These are phyloP conservation scores for Scrobipalpa atriplicella DNA, from an alignment of 2,888 invertebrate genomes.

Conservation along the genomic window DNA sequence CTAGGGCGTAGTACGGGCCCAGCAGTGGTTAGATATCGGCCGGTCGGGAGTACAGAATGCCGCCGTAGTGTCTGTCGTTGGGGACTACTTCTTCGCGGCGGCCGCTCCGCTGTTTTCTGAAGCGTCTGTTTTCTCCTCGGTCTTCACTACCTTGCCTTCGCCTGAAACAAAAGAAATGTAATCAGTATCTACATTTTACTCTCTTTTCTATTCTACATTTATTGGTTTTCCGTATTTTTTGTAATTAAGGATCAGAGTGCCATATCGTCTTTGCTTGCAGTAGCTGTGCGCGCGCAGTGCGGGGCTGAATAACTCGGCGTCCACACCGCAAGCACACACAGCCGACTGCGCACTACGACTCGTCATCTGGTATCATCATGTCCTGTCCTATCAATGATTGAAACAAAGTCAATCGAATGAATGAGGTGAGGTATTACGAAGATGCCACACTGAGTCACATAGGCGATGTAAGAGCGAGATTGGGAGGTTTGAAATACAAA, in stretches of 20 bases:
- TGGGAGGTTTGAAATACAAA: neutral
- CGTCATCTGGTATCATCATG: slow-evolving; percentile 67
- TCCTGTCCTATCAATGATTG: slow-evolving; percentile 30
- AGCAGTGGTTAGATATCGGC: neutral
- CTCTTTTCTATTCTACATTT: neutral
- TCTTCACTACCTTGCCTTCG: slow-evolving; percentile 78
- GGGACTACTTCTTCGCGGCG: slow-evolving; percentile 59
- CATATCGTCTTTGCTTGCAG: slow-evolving; percentile 45
- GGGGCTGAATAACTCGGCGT: slow-evolving; percentile 50
- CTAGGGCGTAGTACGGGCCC: neutral
- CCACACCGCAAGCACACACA: slow-evolving; percentile 33
- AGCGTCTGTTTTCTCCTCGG: slow-evolving; percentile 75
- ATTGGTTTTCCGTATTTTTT: neutral
- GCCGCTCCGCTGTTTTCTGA: slow-evolving; percentile 52
- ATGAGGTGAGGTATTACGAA: neutral
- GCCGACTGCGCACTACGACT: slow-evolving; percentile 49
- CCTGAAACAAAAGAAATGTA: slow-evolving; percentile 49
- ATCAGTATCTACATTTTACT: neutral
- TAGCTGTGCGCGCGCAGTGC: slow-evolving; percentile 28
- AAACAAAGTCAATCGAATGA: neutral
- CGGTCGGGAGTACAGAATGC: slow-evolving; percentile 3
- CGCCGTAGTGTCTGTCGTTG: neutral
- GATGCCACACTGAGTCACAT: neutral
- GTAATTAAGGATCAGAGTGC: slow-evolving; percentile 51
- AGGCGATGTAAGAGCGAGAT: neutral